Evolutionary conservation across 1,140 invertebrate genomes (phyloP), one percentile per base, ranked within the genome.

Genomic region (Ostrea edulis): DNA sequence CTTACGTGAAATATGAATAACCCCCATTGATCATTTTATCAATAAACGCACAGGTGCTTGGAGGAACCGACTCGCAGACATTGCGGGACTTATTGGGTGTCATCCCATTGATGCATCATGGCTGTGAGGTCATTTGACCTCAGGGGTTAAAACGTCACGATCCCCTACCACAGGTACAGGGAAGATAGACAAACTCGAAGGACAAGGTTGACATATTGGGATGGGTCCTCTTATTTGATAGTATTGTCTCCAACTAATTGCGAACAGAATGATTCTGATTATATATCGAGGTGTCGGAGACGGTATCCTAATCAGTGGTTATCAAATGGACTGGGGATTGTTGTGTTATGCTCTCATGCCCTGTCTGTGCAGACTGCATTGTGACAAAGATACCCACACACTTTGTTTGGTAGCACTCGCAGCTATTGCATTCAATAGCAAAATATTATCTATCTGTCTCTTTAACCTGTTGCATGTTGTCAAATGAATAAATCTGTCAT

Each of bases 401-500:
- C 68, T 71, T 71, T 35, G 68, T 71, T 9, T 71, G 22, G 25
- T 35, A 71, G 29, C 68, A 71, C 68, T 44, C 22, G 14, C 29
- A 71, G 22, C 68, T 71, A 29, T 35, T 71, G 68, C 68, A 71
- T 71, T 71, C 68, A 71, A 71, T 71, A 25, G 12, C 29, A 71
- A 3, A 29, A 29, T 71, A 29, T 71, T 71, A 71, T 71, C 68
- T 71, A 71, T 35, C 11, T 71, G 68, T 25, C 68, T 71, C 68
- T 71, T 71, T 71, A 71, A 71, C 68, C 68, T 71, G 29, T 71
- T 71, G 68, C 68, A 71, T 71, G 68, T 71, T 71, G 68, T 71
- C 68, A 71, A 71, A 71, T 71, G 68, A 71, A 71, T 71, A 71
- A 71, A 71, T 71, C 68, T 71, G 68, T 71, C 68, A 71, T 71